Evolutionary conservation across 2,113 vertebrate species (phyloP).

Genomic region (Malurus elegans): DNA sequence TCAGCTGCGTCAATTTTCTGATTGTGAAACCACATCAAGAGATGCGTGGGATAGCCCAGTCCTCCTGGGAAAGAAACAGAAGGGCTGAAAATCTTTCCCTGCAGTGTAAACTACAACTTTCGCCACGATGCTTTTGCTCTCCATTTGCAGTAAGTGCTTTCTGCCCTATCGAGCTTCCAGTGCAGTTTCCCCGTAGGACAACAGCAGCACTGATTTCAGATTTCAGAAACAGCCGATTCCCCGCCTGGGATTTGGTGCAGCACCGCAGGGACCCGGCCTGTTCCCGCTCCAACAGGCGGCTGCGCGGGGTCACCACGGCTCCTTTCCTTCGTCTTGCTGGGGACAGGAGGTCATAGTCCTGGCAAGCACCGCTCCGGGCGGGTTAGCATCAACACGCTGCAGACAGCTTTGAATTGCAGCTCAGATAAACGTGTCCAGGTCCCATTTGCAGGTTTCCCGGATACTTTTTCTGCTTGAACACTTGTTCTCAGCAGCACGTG

Average conservation of each 20-base stretch:
- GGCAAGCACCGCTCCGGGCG: accelerated
- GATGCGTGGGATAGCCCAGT: accelerated
- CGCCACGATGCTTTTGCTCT: not conserved
- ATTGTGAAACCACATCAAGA: not conserved
- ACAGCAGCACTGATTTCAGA: not conserved
- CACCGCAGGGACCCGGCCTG: not conserved
- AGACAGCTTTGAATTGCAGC: not conserved
- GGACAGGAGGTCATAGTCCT: not conserved
- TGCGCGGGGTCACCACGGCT: accelerated
- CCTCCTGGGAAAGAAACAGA: not conserved
- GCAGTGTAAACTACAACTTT: not conserved
- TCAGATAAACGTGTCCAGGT: not conserved
- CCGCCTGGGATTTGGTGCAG: accelerated
- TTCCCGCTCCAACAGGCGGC: accelerated
- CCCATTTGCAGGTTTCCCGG: not conserved
- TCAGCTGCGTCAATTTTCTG: not conserved
- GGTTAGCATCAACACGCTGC: not conserved
- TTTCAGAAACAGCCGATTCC: not conserved
- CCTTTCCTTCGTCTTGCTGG: not conserved
- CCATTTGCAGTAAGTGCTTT: not conserved
- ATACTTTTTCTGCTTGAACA: not conserved
- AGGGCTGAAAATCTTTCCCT: not conserved
- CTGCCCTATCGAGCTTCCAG: not conserved
- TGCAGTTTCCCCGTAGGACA: not conserved
- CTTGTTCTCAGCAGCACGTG: not conserved